Conservation (phyloP, 2,888 invertebrate species). For the Gonocerus acuteangulatus region DNA sequence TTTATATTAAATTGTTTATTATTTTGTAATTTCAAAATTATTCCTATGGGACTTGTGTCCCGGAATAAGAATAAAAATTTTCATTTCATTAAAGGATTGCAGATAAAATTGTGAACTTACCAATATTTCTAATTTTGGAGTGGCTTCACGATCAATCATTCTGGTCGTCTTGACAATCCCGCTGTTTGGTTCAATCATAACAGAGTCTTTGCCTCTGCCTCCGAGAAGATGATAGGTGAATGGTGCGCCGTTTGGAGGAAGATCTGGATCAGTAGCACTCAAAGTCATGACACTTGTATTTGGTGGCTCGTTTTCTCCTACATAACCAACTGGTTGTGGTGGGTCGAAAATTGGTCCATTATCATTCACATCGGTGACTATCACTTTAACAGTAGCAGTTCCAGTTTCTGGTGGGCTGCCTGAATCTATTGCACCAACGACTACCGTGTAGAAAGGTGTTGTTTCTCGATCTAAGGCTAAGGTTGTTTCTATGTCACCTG, state of each 20-base stretch:
- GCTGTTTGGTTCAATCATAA: constrained; percentile 69
- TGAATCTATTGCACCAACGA: constrained; percentile 80
- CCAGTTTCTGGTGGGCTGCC: constrained; percentile 86
- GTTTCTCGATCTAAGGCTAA: constrained; percentile 72
- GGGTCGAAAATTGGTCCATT: constrained; percentile 80
- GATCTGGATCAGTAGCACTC: constrained; percentile 80
- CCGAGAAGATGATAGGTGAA: constrained; percentile 73
- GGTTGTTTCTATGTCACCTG: constrained; percentile 69
- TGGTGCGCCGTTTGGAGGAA: constrained; percentile 84
- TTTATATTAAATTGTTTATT: too few species aligned
- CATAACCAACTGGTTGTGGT: constrained; percentile 61
- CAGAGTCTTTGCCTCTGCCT: constrained; percentile 66
- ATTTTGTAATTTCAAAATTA: too few species aligned
- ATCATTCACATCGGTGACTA: constrained; percentile 81
- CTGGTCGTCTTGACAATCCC: constrained; percentile 72
- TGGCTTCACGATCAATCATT: constrained; percentile 73
- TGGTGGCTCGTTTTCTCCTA: constrained; percentile 79
- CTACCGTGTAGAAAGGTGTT: constrained; percentile 62
- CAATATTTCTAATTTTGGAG: constrained; percentile 62
- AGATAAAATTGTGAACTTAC: too few species aligned
- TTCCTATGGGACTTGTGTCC: too few species aligned
- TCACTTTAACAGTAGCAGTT: constrained; percentile 73
- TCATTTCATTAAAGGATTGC: too few species aligned
- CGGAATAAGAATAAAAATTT: too few species aligned
- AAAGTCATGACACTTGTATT: constrained; percentile 75